Percentiles rank a stretch among this genome's conserved stretches.
Conservation (phyloP, 2,888 invertebrate species). For the Gasteruption jaculator region DNA sequence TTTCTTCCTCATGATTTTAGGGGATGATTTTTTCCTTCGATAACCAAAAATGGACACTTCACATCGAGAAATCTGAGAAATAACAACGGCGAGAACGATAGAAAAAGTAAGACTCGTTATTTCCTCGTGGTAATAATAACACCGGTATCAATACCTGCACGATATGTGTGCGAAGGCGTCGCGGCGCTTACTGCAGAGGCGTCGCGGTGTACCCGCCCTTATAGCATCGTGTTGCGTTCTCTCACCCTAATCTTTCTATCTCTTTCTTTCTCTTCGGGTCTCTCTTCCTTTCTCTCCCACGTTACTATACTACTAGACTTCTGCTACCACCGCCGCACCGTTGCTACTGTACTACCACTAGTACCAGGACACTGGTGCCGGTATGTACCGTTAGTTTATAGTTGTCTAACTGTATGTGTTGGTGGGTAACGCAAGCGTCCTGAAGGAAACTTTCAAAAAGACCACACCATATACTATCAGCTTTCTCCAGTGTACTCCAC, state of each 20-base stretch:
- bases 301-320: neutral
- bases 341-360: too few species aligned
- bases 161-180: conserved; percentile 37
- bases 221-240: conserved; percentile 45
- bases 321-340: conserved; percentile 6
- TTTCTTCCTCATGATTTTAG: too few species aligned
- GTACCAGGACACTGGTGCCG: too few species aligned
- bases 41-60: neutral
- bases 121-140: conserved; percentile 36
- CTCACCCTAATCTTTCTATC: conserved; percentile 11
- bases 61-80: conserved; percentile 1
- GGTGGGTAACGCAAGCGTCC: conserved; percentile 30
- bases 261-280: neutral
- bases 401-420: too few species aligned
- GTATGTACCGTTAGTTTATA: too few species aligned
- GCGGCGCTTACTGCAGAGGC: conserved; percentile 49
- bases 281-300: neutral
- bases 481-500: conserved; percentile 26
- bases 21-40: too few species aligned
- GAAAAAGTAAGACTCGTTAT: too few species aligned
- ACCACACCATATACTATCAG: conserved; percentile 22
- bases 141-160: too few species aligned
- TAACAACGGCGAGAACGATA: too few species aligned
- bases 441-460: conserved; percentile 28
- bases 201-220: conserved; percentile 49